phyloP scores from a whole-genome alignment of 2,888 invertebrate genomes.

The Apotomis capreana region DNA sequence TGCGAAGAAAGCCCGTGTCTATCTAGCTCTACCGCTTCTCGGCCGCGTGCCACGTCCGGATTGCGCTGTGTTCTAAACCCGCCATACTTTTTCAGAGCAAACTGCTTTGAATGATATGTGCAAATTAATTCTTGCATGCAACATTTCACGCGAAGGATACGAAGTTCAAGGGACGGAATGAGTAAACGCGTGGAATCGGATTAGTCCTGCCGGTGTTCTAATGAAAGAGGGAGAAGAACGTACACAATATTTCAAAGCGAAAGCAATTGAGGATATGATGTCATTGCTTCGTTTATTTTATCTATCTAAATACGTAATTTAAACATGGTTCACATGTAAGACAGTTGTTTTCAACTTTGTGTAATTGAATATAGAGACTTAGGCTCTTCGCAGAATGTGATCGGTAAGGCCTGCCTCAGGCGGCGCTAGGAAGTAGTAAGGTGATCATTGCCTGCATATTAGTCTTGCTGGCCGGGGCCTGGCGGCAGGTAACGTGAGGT shows the following conservation, averaged over 20 bases:
- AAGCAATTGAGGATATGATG: constrained; percentile 50
- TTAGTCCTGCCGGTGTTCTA: neutral
- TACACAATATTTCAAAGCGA: constrained; percentile 17
- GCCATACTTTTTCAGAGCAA: neutral
- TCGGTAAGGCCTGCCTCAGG: too few species aligned
- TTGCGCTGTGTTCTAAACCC: neutral
- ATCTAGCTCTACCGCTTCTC: constrained; percentile 44
- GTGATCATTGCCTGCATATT: neutral
- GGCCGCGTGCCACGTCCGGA: constrained; percentile 36
- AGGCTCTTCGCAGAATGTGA: neutral
- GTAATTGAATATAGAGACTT: too few species aligned
- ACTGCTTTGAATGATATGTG: too few species aligned
- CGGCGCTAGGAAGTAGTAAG: neutral
- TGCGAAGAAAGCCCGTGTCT: constrained; percentile 67
- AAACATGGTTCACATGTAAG: neutral
- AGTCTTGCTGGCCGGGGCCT: neutral
- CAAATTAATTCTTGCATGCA: too few species aligned
- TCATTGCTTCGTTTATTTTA: constrained; percentile 47
- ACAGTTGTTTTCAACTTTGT: neutral
- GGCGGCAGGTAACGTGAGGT: constrained; percentile 48
- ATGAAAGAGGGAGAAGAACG: neutral
- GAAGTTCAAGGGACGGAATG: too few species aligned
- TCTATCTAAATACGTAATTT: constrained; percentile 2
- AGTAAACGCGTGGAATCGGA: neutral
- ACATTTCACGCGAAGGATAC: too few species aligned